Percentiles rank a stretch among this genome's conserved stretches.
These are phyloP conservation scores for Mesorhabditis sp. DNA, from an alignment of 2,888 invertebrate genomes.

Conservation along the genomic window DNA sequence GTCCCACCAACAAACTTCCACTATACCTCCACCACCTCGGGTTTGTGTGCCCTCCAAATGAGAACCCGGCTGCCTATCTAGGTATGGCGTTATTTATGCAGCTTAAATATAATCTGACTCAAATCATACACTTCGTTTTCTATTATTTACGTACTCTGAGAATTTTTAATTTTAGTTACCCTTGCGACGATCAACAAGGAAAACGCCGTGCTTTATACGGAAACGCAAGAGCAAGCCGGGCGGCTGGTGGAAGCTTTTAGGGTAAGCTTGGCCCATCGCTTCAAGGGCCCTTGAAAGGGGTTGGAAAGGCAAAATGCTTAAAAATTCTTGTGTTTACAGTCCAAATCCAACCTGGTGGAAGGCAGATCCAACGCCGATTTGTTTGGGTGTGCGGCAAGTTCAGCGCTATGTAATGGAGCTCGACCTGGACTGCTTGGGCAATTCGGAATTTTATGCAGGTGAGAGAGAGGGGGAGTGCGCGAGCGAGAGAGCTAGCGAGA, in stretches of 20 bases:
- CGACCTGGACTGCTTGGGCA: background rate
- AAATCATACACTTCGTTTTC: too few relatives aligned
- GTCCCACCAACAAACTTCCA: conserved; percentile 83
- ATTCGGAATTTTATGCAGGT: background rate
- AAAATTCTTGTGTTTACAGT: too few relatives aligned
- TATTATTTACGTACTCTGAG: too few relatives aligned
- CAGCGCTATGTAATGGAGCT: background rate
- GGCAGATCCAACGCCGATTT: background rate
- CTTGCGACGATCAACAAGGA: conserved; percentile 75
- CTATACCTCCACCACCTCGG: conserved; percentile 92
- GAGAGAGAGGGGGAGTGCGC: too few relatives aligned
- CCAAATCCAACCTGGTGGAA: too few relatives aligned
- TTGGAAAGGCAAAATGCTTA: too few relatives aligned
- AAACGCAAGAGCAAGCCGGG: conserved; percentile 71
- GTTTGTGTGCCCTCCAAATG: conserved; percentile 90
- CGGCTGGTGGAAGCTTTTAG: conserved; percentile 34
- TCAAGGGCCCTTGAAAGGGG: background rate
- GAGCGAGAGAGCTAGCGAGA: too few relatives aligned
- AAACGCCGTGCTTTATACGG: conserved; percentile 83
- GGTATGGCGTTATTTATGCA: conserved; percentile 63
- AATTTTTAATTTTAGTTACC: conserved; percentile 71
- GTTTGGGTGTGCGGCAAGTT: background rate
- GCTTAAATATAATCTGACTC: background rate
- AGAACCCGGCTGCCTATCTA: conserved; percentile 97
- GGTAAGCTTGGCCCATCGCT: conserved; percentile 9